These are phyloP conservation scores for Taphrorychus bicolor DNA, from an alignment of 2,888 invertebrate genomes.

Conservation along the genomic window DNA sequence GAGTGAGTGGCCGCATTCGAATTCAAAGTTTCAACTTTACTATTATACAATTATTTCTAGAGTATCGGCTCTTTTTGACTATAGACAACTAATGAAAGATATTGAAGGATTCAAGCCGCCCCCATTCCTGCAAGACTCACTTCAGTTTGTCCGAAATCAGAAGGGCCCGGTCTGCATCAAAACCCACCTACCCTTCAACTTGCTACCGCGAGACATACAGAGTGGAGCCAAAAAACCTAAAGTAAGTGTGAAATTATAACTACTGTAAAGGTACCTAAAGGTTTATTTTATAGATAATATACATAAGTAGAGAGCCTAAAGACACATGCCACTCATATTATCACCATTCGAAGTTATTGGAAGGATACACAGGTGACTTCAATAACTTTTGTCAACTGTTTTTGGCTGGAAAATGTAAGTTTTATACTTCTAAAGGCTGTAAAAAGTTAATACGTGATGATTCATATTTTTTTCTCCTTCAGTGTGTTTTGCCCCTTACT, in stretches of 20 bases:
- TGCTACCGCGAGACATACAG: conserved; percentile 64
- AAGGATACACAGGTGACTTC: conserved; percentile 64
- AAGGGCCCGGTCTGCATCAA: conserved; percentile 71
- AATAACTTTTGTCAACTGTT: conserved; percentile 68
- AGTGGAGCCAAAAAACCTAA: conserved; percentile 56
- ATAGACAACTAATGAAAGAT: conserved; percentile 51
- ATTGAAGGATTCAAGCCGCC: conserved; percentile 50
- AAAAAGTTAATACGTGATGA: neutral
- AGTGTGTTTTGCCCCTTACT: conserved; percentile 52
- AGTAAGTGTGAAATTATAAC: conserved; percentile 40
- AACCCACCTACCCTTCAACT: conserved; percentile 65
- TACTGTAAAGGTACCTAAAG: neutral
- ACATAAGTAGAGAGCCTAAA: conserved; percentile 74
- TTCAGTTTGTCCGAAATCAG: conserved; percentile 72
- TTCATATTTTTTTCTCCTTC: neutral
- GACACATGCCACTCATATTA: conserved; percentile 75
- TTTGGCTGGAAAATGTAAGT: conserved; percentile 64
- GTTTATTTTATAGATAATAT: conserved; percentile 64
- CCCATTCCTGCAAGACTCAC: conserved; percentile 69
- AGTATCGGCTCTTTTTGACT: conserved; percentile 58
- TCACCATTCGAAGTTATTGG: conserved; percentile 64
- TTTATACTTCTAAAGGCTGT: neutral
- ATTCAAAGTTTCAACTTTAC: neutral
- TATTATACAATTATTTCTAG: conserved; percentile 46
- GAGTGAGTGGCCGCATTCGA: conserved; percentile 31